Conservation (phyloP, 2,888 invertebrate species). For the Drosophila infuscata region DNA sequence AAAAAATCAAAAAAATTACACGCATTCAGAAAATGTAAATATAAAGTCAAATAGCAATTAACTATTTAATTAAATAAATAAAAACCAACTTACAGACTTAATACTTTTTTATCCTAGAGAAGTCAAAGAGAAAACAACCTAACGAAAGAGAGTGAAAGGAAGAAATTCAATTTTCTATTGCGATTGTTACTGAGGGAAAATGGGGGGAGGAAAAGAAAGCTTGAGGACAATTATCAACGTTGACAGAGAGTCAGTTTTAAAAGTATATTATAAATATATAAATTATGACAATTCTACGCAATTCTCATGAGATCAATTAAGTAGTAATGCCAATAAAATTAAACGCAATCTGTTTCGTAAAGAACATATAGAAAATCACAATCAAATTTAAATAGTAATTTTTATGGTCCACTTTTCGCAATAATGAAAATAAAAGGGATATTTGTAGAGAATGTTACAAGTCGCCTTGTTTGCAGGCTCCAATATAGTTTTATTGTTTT, state of each 20-base stretch:
- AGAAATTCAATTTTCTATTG: neutral
- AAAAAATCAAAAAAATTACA: neutral
- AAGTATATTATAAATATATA: neutral
- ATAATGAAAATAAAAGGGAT: too few relatives aligned
- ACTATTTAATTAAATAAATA: neutral
- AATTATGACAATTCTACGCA: neutral
- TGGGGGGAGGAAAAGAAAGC: rapidly evolving
- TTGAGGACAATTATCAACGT: neutral
- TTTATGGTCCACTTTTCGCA: too few relatives aligned
- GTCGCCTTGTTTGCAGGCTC: neutral
- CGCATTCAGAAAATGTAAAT: neutral
- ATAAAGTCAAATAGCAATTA: neutral
- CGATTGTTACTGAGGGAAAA: neutral
- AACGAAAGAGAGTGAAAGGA: neutral
- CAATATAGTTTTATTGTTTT: constrained; percentile 23
- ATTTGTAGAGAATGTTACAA: constrained; percentile 11
- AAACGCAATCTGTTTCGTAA: neutral
- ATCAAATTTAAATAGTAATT: neutral
- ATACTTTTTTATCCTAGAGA: neutral
- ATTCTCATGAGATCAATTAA: neutral
- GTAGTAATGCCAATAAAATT: neutral
- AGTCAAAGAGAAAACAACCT: neutral
- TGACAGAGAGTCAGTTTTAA: rapidly evolving
- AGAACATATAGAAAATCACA: neutral
- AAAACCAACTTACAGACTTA: neutral